Evolutionary conservation across 2,113 vertebrate genomes (phyloP), one percentile per base, ranked within the genome.

Genomic region (Natator depressus): DNA sequence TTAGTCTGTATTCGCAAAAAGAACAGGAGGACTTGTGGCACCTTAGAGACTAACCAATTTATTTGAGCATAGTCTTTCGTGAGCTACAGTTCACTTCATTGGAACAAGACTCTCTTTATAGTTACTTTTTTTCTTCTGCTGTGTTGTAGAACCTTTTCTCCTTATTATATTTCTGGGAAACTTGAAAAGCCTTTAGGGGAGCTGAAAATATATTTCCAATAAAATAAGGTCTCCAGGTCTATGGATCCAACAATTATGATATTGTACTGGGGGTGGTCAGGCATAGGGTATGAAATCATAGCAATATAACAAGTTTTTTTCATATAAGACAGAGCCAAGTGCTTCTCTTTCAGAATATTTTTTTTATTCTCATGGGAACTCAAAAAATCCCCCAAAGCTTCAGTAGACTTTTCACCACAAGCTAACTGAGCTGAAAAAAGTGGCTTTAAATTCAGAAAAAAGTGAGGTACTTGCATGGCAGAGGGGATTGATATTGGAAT

Each of bases 151-250:
- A 76, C 2, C 42, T 47, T 94, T 95, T 87, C 53, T 2, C 65
- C 76, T 84, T 89, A 2, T 29, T 54, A 47, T 38, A 59, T 90
- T 92, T 93, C n/a, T n/a, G 5, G 42, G 25, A 92, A 92, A 87
- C 6, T 10, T 53, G 13, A 96, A 91, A 93, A 80, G 81, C 69
- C 69, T 94, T 95, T 78, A 88, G 81, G 59, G 69, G 38, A 96
- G 10, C 20, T 62, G 91, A 89, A 87, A 47, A 50, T 87, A 46
- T 57, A 81, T 92, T 94, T 89, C 85, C 79, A 97, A 59, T 80
- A 93, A 88, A 80, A n/a, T 54, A 53, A 69, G 1, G 17, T 59
- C 54, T 80, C 84, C 1, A 49, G 51, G 53, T 62, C 4, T 76
- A 46, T 53, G 50, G 22, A 35, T 87, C 79, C 20, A 19, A 50